phyloP scores from a whole-genome alignment of 2,797 vertebrate species.

The Limosa lapponica region DNA sequence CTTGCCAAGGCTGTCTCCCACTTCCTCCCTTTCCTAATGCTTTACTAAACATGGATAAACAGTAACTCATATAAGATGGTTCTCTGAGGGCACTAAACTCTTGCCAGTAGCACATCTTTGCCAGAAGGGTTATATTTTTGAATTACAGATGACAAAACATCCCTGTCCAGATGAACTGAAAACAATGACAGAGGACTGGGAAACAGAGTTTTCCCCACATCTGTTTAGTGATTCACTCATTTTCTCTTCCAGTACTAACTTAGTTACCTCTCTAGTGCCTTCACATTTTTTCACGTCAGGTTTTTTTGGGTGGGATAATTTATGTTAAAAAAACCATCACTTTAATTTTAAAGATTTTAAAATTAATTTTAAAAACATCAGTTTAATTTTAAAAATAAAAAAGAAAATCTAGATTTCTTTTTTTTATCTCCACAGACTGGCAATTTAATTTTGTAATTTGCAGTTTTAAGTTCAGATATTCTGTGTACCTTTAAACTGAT shows the following conservation, averaged over 20 bases:
- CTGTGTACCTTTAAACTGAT: not conserved
- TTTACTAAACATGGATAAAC: not conserved
- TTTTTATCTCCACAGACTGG: not conserved
- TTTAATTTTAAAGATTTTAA: not conserved
- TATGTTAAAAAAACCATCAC: not conserved
- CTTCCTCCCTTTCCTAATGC: not conserved
- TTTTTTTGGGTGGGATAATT: not conserved
- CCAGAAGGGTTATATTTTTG: not conserved
- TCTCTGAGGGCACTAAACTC: not conserved
- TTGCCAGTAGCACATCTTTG: not conserved
- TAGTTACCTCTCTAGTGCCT: not conserved
- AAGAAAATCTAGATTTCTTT: not conserved
- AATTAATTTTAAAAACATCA: too few relatives aligned
- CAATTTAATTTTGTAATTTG: not conserved
- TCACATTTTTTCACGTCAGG: not conserved
- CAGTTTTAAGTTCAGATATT: not conserved
- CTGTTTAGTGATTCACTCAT: not conserved
- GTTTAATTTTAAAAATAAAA: not conserved
- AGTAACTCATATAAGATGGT: not conserved
- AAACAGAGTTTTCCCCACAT: not conserved
- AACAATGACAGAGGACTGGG: not conserved
- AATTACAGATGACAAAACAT: not conserved
- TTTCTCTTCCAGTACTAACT: not conserved
- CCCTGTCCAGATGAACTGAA: not conserved
- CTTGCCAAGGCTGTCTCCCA: not conserved